A percentile compares a stretch with the other conserved stretches of the same genome.
phyloP scores from a whole-genome alignment of 2,113 vertebrate species.

The Pomatostomus ruficeps region DNA sequence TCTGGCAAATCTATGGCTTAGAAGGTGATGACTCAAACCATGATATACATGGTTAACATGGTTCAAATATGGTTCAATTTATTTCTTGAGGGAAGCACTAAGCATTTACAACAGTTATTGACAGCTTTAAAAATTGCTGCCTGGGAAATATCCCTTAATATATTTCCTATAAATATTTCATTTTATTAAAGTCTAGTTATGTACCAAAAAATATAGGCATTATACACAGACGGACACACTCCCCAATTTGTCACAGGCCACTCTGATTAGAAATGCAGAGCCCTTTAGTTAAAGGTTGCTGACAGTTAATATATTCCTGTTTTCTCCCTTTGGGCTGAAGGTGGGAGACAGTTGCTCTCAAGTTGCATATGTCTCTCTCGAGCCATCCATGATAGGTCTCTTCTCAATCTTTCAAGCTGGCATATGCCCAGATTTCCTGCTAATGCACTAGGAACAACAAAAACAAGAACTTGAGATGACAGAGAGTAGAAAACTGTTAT shows the following conservation, averaged over 20 bases:
- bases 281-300: neutral
- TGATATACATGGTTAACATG: conserved; percentile 11
- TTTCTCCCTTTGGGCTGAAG: conserved; percentile 13
- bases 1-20: neutral
- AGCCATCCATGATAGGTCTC: neutral
- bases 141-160: conserved; percentile 48
- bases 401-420: conserved; percentile 25
- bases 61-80: conserved; percentile 40
- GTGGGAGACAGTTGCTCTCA: conserved; percentile 36
- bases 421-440: conserved; percentile 39
- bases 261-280: neutral
- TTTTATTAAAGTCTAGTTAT: conserved; percentile 19
- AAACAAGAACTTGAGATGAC: conserved; percentile 29
- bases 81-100: conserved; percentile 10
- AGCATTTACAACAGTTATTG: conserved; percentile 54
- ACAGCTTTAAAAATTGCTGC: conserved; percentile 59
- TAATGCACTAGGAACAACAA: conserved; percentile 3
- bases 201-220: neutral
- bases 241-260: neutral
- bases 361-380: conserved; percentile 2
- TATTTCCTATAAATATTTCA: conserved; percentile 62
- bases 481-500: neutral
- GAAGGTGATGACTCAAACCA: neutral
- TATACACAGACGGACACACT: neutral
- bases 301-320: conserved; percentile 7